Evolutionary conservation across 1,140 invertebrate genomes (phyloP).

Genomic region (Caenorhabditis elegans): WBcel235 BX284606.5:3306501-3307000

Average conservation of each 20-base stretch:
- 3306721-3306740: background rate
- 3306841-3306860: too few relatives aligned
- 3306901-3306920: too few relatives aligned
- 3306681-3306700: background rate
- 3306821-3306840: too few relatives aligned
- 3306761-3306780: background rate
- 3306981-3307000: constrained; percentile 23
- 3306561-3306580: background rate
- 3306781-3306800: background rate
- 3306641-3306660: background rate
- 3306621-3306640: background rate
- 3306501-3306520: background rate
- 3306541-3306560: background rate
- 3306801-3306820: background rate
- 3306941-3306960: background rate
- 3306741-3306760: background rate
- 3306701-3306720: background rate
- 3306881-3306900: constrained; percentile 3
- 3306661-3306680: background rate
- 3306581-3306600: too few relatives aligned
- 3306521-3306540: background rate
- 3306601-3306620: background rate
- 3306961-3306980: background rate
- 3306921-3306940: too few relatives aligned
- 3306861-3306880: background rate